These are phyloP conservation scores for Molothrus ater DNA, from an alignment of 2,797 vertebrate genomes.

Conservation along the genomic window DNA sequence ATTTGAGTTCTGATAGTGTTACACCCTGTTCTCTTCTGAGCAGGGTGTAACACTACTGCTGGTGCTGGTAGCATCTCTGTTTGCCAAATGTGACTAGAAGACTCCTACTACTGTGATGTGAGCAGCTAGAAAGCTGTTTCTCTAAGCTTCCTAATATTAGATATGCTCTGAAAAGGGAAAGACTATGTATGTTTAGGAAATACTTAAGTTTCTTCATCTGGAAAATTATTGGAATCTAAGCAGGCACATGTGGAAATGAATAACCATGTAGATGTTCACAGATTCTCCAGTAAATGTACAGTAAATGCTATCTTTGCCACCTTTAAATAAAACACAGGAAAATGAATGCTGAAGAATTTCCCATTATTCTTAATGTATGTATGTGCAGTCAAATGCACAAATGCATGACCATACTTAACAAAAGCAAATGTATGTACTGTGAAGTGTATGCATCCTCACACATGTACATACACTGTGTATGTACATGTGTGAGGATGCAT, in stretches of 20 bases:
- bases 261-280: background rate
- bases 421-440: background rate
- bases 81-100: background rate
- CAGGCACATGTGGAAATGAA: background rate
- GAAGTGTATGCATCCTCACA: no score
- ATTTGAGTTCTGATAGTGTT: constrained; percentile 28
- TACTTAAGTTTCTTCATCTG: background rate
- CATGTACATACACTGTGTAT: no score
- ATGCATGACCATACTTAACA: background rate
- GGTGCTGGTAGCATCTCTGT: background rate
- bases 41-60: background rate
- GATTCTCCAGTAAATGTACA: background rate
- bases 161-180: background rate
- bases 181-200: background rate
- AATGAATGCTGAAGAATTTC: background rate
- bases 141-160: background rate
- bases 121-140: background rate
- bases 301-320: background rate
- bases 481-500: no score
- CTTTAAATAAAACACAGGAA: background rate
- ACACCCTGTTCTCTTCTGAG: background rate
- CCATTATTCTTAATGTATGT: background rate
- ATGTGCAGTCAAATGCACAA: background rate
- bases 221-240: background rate
- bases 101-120: background rate